Conservation (phyloP, 23 tunicate genomes). For the Trididemnum clinides region DNA sequence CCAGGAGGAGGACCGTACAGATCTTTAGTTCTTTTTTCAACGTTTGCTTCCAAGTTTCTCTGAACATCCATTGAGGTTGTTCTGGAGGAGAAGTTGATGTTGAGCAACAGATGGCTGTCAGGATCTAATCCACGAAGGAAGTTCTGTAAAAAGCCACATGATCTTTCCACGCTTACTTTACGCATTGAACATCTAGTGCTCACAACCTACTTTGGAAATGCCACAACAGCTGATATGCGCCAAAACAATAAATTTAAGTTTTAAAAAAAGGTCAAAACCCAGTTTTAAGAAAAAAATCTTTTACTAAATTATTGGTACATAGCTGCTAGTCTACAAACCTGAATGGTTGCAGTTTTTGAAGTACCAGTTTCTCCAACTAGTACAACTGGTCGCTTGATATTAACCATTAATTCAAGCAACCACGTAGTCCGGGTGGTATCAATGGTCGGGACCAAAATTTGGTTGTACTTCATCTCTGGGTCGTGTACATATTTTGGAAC, state of each 20-base stretch:
- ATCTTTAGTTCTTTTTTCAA: constrained; percentile 98
- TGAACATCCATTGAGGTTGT: constrained; percentile 99
- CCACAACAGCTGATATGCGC: too few species aligned
- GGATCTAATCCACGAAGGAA: constrained; percentile 81
- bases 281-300: too few species aligned
- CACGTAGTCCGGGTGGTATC: constrained; percentile 99
- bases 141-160: background rate
- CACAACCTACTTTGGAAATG: too few species aligned
- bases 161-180: too few species aligned
- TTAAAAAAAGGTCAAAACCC: too few species aligned
- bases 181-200: too few species aligned
- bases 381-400: constrained; percentile 88
- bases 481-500: constrained; percentile 91
- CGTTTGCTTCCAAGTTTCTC: constrained; percentile 96
- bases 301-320: too few species aligned
- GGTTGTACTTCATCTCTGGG: constrained; percentile 91
- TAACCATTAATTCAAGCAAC: constrained; percentile 69
- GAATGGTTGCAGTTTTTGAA: constrained; percentile 98
- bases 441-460: constrained; percentile 97
- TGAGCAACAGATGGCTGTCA: constrained; percentile 81
- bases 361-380: constrained; percentile 99
- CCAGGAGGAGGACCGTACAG: constrained; percentile 99
- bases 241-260: too few species aligned
- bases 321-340: too few species aligned
- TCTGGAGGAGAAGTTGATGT: constrained; percentile 99